Base-by-base conservation (phyloP, 2,888 invertebrate genomes). In the Rhimphoctona megacephalus region DNA sequence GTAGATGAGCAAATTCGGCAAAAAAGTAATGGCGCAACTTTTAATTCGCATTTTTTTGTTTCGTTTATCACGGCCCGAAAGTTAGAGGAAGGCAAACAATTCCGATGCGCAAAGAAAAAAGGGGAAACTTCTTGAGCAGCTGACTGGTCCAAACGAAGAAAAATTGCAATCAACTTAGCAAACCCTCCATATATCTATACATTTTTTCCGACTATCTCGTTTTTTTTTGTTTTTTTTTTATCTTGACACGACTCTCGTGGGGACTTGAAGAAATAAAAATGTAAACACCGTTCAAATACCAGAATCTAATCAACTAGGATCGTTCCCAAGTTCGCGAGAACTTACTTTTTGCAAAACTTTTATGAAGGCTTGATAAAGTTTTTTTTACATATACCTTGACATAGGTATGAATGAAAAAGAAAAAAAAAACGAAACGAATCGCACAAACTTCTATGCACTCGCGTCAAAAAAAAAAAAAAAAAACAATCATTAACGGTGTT, bases 301-400 rank as follows among this genome's bases (percentile, higher is more conserved):
- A 64, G 14, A 84, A 84, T 80, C 73, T 39, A 72, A 81, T 85
- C 70, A 81, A 52, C 57, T 39, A 64, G 70, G 46, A 39, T 61
- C 30, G 70, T 66, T 49, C 9, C 22, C 43, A 36, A 49, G 67
- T 73, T 61, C 66, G 39, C 57, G 67, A 33, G 36, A 85, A 85
- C 85, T 85, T 85, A 52, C 30, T 49, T 25, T 30, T 33, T 25
- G 61, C 25, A 39, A 66, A 77, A 76, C 72, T 77, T 66, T 30
- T 17, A 36, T 19, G 52, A 54, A 74, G 36, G 22, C 30, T 36
- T 67, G 66, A 80, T 19, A 39, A 74, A 83, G 83, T 54, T 83
- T 82, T 82, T 67, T 49, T 19, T n/a, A 25, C 3, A 30, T n/a
- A 49, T 22, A 43, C 8, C 30, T 57, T 22, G 19, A 46, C 30